These are phyloP conservation scores for Grammomys dolichurus DNA, from an alignment of 2,113 vertebrate species.

Conservation along the genomic window DNA sequence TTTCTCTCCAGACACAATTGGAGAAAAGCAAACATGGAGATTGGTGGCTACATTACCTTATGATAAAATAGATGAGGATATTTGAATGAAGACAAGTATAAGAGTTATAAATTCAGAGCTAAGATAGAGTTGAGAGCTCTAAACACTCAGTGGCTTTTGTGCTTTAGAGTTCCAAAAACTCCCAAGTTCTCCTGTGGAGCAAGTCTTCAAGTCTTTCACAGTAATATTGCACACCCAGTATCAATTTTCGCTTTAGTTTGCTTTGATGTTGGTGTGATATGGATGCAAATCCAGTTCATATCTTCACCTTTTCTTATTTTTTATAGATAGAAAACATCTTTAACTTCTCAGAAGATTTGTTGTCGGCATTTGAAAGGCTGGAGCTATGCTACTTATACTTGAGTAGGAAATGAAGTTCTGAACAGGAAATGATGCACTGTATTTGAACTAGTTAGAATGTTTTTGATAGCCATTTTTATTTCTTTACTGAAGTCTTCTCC, in stretches of 20 bases:
- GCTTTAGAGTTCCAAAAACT: background rate
- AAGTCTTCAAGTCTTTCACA: background rate
- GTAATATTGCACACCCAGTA: background rate
- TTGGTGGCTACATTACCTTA: fast-evolving
- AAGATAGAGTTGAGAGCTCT: background rate
- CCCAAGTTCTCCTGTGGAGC: background rate
- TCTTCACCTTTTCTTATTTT: background rate
- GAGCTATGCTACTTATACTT: background rate
- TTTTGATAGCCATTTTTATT: background rate
- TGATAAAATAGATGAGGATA: background rate
- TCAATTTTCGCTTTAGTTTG: too few relatives aligned
- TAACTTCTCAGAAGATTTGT: background rate
- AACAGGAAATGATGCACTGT: background rate
- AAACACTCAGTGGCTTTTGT: background rate
- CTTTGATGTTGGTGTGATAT: background rate
- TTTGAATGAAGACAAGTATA: background rate
- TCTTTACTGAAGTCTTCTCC: background rate
- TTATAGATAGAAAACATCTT: background rate
- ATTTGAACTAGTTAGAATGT: background rate
- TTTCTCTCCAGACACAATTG: background rate
- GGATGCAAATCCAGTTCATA: background rate
- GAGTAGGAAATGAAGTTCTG: background rate
- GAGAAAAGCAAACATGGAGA: background rate
- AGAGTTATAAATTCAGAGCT: background rate
- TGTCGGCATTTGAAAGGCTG: background rate